Base-by-base conservation (phyloP, 2,888 invertebrate species). In the Drosophila neonasuta region DNA sequence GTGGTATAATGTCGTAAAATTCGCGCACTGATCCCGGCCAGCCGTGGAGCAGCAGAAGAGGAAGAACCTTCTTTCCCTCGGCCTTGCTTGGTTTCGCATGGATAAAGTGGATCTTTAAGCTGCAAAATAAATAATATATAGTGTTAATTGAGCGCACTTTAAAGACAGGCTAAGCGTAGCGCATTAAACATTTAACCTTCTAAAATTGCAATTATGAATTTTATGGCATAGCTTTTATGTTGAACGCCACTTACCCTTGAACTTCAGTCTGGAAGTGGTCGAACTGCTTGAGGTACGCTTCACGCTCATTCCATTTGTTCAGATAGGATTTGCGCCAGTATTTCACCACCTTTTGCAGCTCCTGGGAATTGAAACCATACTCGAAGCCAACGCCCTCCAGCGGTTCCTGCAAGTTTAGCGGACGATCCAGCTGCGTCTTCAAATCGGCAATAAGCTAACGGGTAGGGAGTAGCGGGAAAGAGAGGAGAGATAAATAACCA, bases 21-120 rank as follows among this genome's bases (percentile, higher is more conserved):
- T 97, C 96, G 4, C 94, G 92, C 1, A 97, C 90, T 0, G 95
- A 95, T 2, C 96, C 96, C 0, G 97, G 97, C 97, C 97, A 97
- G 17, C 97, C 96, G 77, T 97, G 97, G 13, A 95, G 88, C 48
- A 97, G 61, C 3, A 97, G 88, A 9, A 97, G 72, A 0, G 97
- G 96, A 1, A 94, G 75, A 2, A 94, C 92, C 75, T 91, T 91
- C 36, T 91, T 87, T 68, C 91, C 89, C 67, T 68, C 89, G 46
- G 58, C 83, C 64, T 93, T 94, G 0, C 93, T 93, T 11, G 90
- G 90, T 29, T 90, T 90, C 0, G 86, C 87, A 82, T 94, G 95
- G 54, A 96, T 92, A 88, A 93, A 97, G 89, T 97, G 97, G 59
- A 97, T 92, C 94, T 93, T 87, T 3, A 90, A 79, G 3, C 90